Evolutionary conservation across 2,797 vertebrate genomes (phyloP), one percentile per base, ranked within the genome.

Genomic region (Salmo trutta): DNA sequence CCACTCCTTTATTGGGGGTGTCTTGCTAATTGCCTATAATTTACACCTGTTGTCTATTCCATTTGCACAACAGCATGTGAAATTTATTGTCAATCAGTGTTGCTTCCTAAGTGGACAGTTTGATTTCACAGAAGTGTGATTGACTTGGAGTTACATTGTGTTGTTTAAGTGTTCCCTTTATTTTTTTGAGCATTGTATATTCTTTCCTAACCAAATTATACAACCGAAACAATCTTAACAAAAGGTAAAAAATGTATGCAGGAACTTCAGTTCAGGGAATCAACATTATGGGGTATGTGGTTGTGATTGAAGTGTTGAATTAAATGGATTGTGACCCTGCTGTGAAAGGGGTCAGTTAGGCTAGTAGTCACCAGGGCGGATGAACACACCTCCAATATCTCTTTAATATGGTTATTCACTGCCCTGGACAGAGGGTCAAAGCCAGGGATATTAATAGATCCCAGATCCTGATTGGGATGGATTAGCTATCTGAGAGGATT

Each of bases 381-480:
- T 68, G 17, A 14, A 14, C 66, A 19, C 33, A 24, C 71, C 29
- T 69, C 71, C 0, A 6, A 74, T 81, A 66, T 66, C 72, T 59
- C 62, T 88, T 88, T 90, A 89, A 92, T 24, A 29, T 84, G 85
- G 77, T 89, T 85, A 87, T 80, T 81, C 80, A 79, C 85, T 81
- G 88, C 86, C 85, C 21, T 56, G 33, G 64, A 71, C 62, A 17
- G 76, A 73, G 74, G 78, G 77, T 82, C 78, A 82, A 82, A 86
- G 80, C 75, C 84, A 70, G 79, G 68, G 51, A 76, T 92, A 92
- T 91, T 88, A 90, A 88, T 92, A 91, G 85, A 75, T 0, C 41
- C 80, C 84, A 85, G 84, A 93, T 89, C 91, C 90, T 88, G 79
- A 84, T 82, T 79, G 73, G 56, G 87, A 89, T 59, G 87, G 89